Base-by-base conservation (phyloP, 1,140 invertebrate genomes). In the Oedothorax gibbosus region DNA sequence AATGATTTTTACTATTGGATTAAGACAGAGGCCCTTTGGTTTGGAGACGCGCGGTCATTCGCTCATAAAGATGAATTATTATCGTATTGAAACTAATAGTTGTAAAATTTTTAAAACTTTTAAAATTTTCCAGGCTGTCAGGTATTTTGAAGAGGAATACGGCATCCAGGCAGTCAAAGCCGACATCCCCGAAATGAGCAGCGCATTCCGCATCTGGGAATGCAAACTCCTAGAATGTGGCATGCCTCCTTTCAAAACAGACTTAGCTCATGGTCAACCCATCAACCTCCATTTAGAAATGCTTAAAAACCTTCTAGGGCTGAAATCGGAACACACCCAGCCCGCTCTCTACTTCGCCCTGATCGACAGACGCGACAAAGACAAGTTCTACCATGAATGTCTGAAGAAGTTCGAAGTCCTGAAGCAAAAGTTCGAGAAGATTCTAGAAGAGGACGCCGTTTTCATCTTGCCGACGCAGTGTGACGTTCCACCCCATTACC, bases 381-480 rank as follows among this genome's bases (percentile, higher is more conserved):
- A 20, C 9, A 20, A 5, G 91, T 93, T 49, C 90, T 94, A 81
- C 54, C 85, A 76, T 8, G 72, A 77, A 65, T 85, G 57, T 71
- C 78, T 49, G 14, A 88, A 97, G 97, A 15, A 89, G 0, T 79
- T 54, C 50, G 62, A 78, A n/a, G 60, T 50, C 10, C 18, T 69
- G 7, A 64, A 71, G 60, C 14, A 20, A 81, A 68, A 78, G 56
- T 20, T 87, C 0, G 35, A 86, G 18, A 50, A 87, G 54, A 94
- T 79, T 15, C 49, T 86, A 49, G 80, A 79, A 20, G 86, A 79
- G 2, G 92, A 97, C 90, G 96, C 95, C 0, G 93, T 99, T 9
- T 90, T 99, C 2, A 88, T 99, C 60, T 97, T 95, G 90, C 96
- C 96, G 50, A 94, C 94, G 6, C 93, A 94, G 82, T 95, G 97